Evolutionary conservation across 2,113 vertebrate species (phyloP).

Genomic region (Macrotis lagotis): DNA sequence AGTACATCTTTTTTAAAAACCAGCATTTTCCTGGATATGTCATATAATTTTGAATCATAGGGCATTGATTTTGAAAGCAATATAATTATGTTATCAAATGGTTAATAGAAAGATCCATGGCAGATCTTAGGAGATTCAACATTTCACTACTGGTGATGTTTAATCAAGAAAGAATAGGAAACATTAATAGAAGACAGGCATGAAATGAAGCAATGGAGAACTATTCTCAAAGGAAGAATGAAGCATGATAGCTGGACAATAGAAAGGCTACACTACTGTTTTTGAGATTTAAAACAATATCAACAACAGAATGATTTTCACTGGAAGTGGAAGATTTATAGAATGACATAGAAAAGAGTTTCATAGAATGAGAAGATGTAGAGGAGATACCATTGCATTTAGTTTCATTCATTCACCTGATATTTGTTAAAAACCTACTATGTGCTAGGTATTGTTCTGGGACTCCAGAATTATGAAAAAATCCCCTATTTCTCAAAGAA

Average conservation of each 20-base stretch:
- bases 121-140: neutral
- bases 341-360: neutral
- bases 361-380: neutral
- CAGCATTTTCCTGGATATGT: neutral
- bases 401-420: neutral
- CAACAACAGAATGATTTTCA: neutral
- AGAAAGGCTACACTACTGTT: neutral
- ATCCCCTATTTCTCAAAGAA: neutral
- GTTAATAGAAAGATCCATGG: neutral
- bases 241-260: neutral
- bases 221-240: neutral
- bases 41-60: neutral
- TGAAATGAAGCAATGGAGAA: neutral
- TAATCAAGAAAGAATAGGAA: neutral
- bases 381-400: neutral
- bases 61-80: neutral
- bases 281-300: neutral
- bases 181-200: neutral
- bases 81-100: neutral
- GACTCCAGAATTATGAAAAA: neutral
- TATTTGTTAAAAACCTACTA: neutral
- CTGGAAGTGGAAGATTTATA: neutral
- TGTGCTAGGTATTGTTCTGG: neutral
- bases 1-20: neutral
- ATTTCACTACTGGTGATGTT: neutral